phyloP scores from a whole-genome alignment of 2,113 vertebrate species.

The Caranx ignobilis region DNA sequence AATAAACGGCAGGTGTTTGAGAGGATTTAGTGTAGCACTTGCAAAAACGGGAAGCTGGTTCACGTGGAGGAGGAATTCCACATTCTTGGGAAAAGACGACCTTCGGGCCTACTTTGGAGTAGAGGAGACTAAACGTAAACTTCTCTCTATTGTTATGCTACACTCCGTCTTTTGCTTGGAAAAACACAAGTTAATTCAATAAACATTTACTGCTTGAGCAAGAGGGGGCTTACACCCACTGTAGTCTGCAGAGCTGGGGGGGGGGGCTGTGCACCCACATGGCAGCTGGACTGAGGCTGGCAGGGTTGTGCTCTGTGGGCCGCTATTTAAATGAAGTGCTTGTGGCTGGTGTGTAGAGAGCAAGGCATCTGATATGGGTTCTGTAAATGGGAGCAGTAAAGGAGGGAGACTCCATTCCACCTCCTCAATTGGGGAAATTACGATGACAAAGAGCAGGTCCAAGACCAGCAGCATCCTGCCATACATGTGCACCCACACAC shows the following conservation, averaged over 20 bases:
- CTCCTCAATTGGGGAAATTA: conserved; percentile 78
- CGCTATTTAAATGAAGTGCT: conserved; percentile 74
- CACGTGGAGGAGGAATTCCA: conserved; percentile 65
- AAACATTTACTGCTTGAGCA: conserved; percentile 70
- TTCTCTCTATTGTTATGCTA: conserved; percentile 72
- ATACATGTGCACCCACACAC: conserved; percentile 16
- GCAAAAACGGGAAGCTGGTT: conserved; percentile 69
- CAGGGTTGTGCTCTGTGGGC: conserved; percentile 43
- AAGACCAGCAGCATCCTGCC: conserved; percentile 58
- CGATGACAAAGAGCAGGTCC: conserved; percentile 73
- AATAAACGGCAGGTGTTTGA: conserved; percentile 83
- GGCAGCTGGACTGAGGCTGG: conserved; percentile 42
- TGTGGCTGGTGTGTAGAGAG: conserved; percentile 65
- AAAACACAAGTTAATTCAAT: conserved; percentile 74
- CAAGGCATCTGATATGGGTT: conserved; percentile 67
- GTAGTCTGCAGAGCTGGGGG: conserved; percentile 16
- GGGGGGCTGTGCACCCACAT: conserved; percentile 27
- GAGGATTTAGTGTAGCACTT: conserved; percentile 79
- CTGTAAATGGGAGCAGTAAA: conserved; percentile 71
- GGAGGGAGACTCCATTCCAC: conserved; percentile 64
- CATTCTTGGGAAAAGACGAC: conserved; percentile 75
- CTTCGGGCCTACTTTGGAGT: conserved; percentile 58
- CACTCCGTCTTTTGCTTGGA: conserved; percentile 55
- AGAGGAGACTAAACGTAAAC: conserved; percentile 64
- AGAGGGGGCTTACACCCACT: conserved; percentile 35